These are phyloP conservation scores for Oryzias sinensis DNA, from an alignment of 2,797 vertebrate species.

Conservation along the genomic window DNA sequence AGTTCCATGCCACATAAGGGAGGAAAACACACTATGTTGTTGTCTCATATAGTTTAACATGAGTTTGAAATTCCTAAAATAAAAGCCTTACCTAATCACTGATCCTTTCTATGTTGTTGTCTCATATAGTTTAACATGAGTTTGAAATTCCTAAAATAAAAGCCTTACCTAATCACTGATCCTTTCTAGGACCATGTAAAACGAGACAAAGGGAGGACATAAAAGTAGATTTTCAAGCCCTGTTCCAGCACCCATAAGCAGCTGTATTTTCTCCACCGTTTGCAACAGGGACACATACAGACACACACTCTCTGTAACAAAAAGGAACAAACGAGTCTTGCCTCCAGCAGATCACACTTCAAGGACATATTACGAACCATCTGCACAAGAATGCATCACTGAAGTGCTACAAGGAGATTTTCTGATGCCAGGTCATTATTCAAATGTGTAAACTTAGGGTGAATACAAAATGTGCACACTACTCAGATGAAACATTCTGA, in stretches of 20 bases:
- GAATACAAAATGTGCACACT: slow-evolving; percentile 17
- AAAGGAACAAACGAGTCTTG: slow-evolving; percentile 14
- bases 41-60: slow-evolving; percentile 24
- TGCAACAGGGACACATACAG: slow-evolving; percentile 29
- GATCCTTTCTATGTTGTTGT: slow-evolving; percentile 35
- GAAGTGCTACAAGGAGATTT: slow-evolving; percentile 22
- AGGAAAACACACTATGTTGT: slow-evolving; percentile 19
- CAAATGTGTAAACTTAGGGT: slow-evolving; percentile 29
- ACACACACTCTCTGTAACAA: slow-evolving; percentile 1
- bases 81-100: slow-evolving; percentile 40
- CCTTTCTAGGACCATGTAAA: slow-evolving; percentile 50
- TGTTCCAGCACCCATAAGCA: slow-evolving; percentile 60
- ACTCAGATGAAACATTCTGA: slow-evolving; percentile 17
- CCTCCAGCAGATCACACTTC: background rate
- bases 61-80: slow-evolving; percentile 6
- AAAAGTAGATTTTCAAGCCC: slow-evolving; percentile 60
- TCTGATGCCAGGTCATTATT: slow-evolving; percentile 46
- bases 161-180: slow-evolving; percentile 45
- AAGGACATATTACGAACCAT: slow-evolving; percentile 9
- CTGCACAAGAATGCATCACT: slow-evolving; percentile 17
- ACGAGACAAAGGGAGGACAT: slow-evolving; percentile 57
- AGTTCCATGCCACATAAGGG: slow-evolving; percentile 12
- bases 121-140: slow-evolving; percentile 21
- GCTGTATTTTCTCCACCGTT: slow-evolving; percentile 46
- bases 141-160: slow-evolving; percentile 9